Percentiles rank a stretch among this genome's conserved stretches.
Evolutionary conservation across 1,140 invertebrate genomes (phyloP).

Genomic region (Leptonema lineaticorne): DNA sequence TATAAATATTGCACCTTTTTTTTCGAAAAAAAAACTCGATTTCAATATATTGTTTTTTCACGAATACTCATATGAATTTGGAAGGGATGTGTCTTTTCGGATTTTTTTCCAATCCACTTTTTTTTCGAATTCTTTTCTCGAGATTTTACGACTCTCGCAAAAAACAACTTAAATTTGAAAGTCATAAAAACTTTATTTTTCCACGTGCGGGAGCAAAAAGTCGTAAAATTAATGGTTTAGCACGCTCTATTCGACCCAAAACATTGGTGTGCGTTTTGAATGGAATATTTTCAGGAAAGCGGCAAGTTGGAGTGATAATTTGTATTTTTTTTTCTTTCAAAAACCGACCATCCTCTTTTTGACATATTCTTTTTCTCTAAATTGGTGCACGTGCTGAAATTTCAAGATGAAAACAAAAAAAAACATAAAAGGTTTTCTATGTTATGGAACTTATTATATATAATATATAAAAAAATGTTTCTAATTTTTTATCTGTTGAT

Average conservation of each 20-base stretch:
- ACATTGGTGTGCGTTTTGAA: background rate
- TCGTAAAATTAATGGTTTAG: slow-evolving; percentile 35
- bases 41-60: slow-evolving; percentile 3
- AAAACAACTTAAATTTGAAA: background rate
- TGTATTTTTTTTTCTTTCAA: slow-evolving; percentile 26
- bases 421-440: slow-evolving; percentile 24
- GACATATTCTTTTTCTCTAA: slow-evolving; percentile 5
- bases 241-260: slow-evolving; percentile 23
- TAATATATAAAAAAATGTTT: background rate
- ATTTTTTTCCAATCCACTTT: too few species aligned
- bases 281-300: background rate
- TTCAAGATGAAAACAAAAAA: slow-evolving; percentile 22
- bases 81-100: background rate
- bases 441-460: slow-evolving; percentile 5
- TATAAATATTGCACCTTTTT: slow-evolving; percentile 15
- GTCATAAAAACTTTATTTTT: slow-evolving; percentile 15
- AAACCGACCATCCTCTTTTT: slow-evolving; percentile 1
- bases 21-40: background rate
- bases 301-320: slow-evolving; percentile 29
- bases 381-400: slow-evolving; percentile 32
- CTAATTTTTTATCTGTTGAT: background rate
- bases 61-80: background rate
- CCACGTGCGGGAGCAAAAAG: slow-evolving; percentile 23
- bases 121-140: background rate
- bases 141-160: background rate